These are phyloP conservation scores for Scaptomyza reducta DNA, from an alignment of 2,888 invertebrate genomes.

Conservation along the genomic window DNA sequence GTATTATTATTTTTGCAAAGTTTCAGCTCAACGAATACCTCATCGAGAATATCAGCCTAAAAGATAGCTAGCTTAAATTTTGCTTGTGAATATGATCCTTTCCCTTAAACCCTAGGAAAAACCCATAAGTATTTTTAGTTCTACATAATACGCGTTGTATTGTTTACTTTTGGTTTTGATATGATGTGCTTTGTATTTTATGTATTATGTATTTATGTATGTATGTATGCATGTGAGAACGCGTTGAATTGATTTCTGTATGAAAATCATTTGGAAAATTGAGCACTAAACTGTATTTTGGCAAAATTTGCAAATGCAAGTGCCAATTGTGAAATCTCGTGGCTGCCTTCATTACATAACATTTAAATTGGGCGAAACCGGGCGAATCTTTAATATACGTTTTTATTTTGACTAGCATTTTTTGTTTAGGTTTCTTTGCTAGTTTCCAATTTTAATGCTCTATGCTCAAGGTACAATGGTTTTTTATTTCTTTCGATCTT, in stretches of 20 bases:
- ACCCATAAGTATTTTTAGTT: conserved; percentile 19
- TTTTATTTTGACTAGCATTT: conserved; percentile 39
- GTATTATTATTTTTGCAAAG: conserved; percentile 8
- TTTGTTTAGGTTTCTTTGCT: conserved; percentile 40
- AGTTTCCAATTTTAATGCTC: conserved; percentile 67
- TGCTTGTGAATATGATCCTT: conserved; percentile 7
- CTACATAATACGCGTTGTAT: conserved; percentile 43
- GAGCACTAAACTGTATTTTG: conserved; percentile 74
- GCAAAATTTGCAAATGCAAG: conserved; percentile 76
- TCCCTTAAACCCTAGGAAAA: conserved; percentile 3
- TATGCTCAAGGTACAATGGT: conserved; percentile 77
- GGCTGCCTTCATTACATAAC: conserved; percentile 41
- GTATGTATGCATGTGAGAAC: conserved; percentile 36
- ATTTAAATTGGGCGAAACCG: conserved; percentile 68
- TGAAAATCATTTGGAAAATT: conserved; percentile 40
- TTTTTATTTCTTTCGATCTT: conserved; percentile 31
- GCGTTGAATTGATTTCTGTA: conserved; percentile 22
- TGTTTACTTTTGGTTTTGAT: conserved; percentile 29
- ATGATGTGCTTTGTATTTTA: conserved; percentile 58
- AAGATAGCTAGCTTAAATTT: conserved; percentile 10
- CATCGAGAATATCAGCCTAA: conserved; percentile 31
- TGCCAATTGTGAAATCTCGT: conserved; percentile 62
- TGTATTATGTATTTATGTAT: neutral
- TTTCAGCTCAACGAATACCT: neutral
- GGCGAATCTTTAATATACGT: conserved; percentile 47